Percentiles rank a stretch among this genome's conserved stretches.
phyloP scores from a whole-genome alignment of 2,888 invertebrate genomes.

The Scaptomyza tumidula region DNA sequence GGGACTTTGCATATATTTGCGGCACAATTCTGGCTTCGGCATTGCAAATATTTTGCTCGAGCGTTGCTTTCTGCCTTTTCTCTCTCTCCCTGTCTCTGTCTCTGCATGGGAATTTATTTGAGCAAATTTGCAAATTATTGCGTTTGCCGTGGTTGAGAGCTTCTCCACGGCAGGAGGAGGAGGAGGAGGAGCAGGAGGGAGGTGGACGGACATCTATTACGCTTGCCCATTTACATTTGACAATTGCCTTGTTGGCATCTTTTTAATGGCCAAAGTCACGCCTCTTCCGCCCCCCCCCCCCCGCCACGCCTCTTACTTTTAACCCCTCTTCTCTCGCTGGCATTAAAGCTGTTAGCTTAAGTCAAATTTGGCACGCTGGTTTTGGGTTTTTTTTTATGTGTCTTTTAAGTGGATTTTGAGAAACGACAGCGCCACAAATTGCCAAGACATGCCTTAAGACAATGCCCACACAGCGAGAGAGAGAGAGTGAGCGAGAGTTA shows the following conservation, averaged over 20 bases:
- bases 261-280: conserved; percentile 58
- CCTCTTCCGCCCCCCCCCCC: not conserved
- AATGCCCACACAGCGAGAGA: conserved; percentile 11
- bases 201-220: conserved; percentile 76
- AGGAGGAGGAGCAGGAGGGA: conserved; percentile 3
- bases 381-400: conserved; percentile 33
- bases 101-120: conserved; percentile 77
- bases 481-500: not conserved
- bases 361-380: conserved; percentile 67
- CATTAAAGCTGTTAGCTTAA: conserved; percentile 48
- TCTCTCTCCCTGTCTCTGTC: not conserved
- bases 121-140: conserved; percentile 80
- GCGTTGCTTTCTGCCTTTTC: not conserved
- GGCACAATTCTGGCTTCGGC: conserved; percentile 19
- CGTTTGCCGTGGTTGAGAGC: conserved; percentile 44
- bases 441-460: conserved; percentile 54
- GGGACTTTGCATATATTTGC: conserved; percentile 75
- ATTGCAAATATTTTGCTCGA: conserved; percentile 57
- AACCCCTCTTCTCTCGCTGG: not conserved
- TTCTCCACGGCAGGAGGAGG: not conserved
- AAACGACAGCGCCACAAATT: conserved; percentile 56
- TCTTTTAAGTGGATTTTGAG: conserved; percentile 57
- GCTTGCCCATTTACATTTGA: conserved; percentile 74
- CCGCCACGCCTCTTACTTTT: not conserved
- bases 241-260: conserved; percentile 78